These are phyloP conservation scores for Zosterops borbonicus DNA, from an alignment of 2,113 vertebrate genomes.

Conservation along the genomic window DNA sequence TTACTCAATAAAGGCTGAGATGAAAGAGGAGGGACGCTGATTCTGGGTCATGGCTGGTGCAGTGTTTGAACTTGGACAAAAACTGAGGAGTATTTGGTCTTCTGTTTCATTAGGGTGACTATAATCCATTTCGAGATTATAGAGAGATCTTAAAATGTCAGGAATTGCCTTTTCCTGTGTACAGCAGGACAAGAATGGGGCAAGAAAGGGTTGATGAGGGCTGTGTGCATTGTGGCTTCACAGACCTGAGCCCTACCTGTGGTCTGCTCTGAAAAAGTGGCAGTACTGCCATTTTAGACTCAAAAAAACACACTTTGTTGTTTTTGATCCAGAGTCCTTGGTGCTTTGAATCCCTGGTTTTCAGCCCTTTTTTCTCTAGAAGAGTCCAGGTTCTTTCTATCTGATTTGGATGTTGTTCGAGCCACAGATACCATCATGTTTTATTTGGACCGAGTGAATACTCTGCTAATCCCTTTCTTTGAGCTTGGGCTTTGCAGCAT, in stretches of 20 bases:
- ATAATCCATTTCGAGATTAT: neutral
- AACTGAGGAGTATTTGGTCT: neutral
- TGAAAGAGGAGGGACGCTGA: neutral
- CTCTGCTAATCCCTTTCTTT: neutral
- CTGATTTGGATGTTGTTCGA: neutral
- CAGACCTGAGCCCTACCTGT: neutral
- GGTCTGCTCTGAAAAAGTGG: neutral
- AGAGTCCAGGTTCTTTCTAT: neutral
- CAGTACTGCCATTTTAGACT: neutral
- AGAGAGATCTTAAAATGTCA: neutral
- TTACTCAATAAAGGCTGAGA: neutral
- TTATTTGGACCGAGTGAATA: neutral
- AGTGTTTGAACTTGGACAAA: neutral
- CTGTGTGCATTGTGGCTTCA: neutral
- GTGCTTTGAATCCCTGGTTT: neutral
- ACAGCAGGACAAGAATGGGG: neutral
- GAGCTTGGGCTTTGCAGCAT: neutral
- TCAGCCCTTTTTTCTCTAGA: neutral
- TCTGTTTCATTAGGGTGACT: neutral
- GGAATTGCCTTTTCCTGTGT: neutral
- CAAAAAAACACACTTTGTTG: accelerated
- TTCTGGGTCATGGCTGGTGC: neutral
- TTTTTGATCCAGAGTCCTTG: neutral
- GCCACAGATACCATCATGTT: neutral
- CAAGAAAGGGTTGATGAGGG: neutral